These are phyloP conservation scores for Datnioides undecimradiatus DNA, from an alignment of 2,113 vertebrate genomes.

Conservation along the genomic window DNA sequence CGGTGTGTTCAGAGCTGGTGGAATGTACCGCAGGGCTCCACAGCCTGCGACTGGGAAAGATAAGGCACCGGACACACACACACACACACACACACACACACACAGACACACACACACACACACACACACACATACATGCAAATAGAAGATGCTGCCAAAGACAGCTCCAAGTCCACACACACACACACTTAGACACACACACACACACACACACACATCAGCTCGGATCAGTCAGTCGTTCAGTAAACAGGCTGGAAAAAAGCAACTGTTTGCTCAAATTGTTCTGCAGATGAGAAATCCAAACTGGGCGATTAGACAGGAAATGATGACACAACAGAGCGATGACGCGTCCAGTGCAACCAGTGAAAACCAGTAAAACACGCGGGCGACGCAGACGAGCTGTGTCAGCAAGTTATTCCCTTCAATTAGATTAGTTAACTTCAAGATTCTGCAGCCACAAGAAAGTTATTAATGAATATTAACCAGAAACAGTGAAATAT, in stretches of 20 bases:
- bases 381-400: not conserved
- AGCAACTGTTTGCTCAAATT: slow-evolving; percentile 33
- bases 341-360: too few species aligned
- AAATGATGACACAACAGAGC: too few species aligned
- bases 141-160: slow-evolving; percentile 48
- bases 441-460: too few species aligned
- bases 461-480: too few species aligned
- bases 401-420: not conserved
- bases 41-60: slow-evolving; percentile 73
- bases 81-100: slow-evolving; percentile 33
- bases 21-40: slow-evolving; percentile 70
- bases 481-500: too few species aligned
- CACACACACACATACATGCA: slow-evolving; percentile 26
- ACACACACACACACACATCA: slow-evolving; percentile 48
- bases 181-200: slow-evolving; percentile 12
- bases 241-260: slow-evolving; percentile 39
- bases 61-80: slow-evolving; percentile 65
- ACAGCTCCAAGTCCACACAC: slow-evolving; percentile 9
- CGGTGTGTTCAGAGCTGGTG: slow-evolving; percentile 75
- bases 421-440: not conserved
- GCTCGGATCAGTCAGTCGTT: slow-evolving; percentile 50
- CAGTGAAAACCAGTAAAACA: too few species aligned
- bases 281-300: slow-evolving; percentile 2
- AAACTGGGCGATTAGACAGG: slow-evolving; percentile 5
- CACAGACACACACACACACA: slow-evolving; percentile 17